A percentile compares a stretch with the other conserved stretches of the same genome.
Conservation (phyloP, 1,140 invertebrate genomes). For the Trichomalopsis sarcophagae region DNA sequence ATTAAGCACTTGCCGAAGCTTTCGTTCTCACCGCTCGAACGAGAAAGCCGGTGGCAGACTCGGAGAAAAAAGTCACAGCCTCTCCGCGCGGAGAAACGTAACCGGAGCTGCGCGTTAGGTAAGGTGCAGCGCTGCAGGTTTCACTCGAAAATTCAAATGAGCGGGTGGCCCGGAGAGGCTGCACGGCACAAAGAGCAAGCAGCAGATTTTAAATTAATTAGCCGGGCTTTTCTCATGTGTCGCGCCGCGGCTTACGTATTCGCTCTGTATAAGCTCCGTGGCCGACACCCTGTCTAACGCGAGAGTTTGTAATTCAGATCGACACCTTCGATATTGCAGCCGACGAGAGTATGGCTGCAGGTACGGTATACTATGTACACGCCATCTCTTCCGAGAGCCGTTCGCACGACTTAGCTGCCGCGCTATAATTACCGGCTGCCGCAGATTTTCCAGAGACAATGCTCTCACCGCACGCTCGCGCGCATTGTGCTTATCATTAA, state of each 20-base stretch:
- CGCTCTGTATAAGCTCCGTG: neutral
- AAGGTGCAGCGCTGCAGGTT: neutral
- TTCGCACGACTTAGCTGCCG: constrained; percentile 22
- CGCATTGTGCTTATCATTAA: constrained; percentile 37
- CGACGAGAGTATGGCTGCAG: neutral
- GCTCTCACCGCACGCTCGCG: neutral
- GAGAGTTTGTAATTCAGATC: constrained; percentile 45
- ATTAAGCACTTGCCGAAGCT: neutral
- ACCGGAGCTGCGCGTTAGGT: neutral
- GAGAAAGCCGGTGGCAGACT: neutral
- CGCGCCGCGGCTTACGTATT: neutral
- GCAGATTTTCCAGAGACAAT: constrained; percentile 37
- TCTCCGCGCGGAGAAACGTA: neutral
- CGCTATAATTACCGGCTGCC: constrained; percentile 33
- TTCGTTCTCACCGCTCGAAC: neutral
- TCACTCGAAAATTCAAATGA: constrained; percentile 28
- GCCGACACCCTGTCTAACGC: constrained; percentile 33
- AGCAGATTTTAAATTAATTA: constrained; percentile 34
- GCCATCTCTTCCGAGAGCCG: constrained; percentile 26
- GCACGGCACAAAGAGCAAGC: neutral
- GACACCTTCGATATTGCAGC: constrained; percentile 31
- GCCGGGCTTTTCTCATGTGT: neutral
- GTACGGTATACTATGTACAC: neutral
- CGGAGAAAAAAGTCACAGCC: neutral
- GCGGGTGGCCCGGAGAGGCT: neutral